Evolutionary conservation across 2,888 invertebrate species (phyloP).

Genomic region (Diarsia dahlii): DNA sequence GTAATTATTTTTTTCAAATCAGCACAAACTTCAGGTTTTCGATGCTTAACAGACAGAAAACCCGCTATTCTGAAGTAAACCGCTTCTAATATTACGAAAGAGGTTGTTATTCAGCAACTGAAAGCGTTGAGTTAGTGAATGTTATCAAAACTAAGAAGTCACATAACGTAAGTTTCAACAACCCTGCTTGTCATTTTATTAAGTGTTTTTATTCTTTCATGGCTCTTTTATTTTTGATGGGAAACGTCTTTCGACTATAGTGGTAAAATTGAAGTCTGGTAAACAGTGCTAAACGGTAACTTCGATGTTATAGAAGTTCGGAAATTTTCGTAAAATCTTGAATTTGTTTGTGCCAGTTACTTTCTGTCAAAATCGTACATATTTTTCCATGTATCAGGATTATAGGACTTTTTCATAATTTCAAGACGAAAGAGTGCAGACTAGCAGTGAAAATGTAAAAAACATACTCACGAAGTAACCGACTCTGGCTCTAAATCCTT

Average conservation of each 20-base stretch:
- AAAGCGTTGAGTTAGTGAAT: conserved; percentile 38
- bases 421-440: neutral
- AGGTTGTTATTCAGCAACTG: conserved; percentile 49
- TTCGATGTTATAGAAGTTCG: neutral
- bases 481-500: neutral
- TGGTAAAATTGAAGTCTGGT: conserved; percentile 22
- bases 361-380: neutral
- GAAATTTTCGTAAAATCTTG: conserved; percentile 6
- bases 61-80: neutral
- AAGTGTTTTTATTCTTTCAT: conserved; percentile 57
- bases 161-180: conserved; percentile 65
- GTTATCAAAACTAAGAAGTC: conserved; percentile 58
- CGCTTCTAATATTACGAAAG: conserved; percentile 1
- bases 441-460: neutral
- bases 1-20: too few relatives aligned
- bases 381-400: neutral
- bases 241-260: conserved; percentile 25
- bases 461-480: neutral
- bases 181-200: conserved; percentile 52
- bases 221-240: conserved; percentile 39
- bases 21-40: too few relatives aligned
- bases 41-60: too few relatives aligned
- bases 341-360: conserved; percentile 2
- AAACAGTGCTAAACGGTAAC: conserved; percentile 26
- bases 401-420: neutral